These are phyloP conservation scores for Capricornis sumatraensis DNA, from an alignment of 2,113 vertebrate genomes.

Conservation along the genomic window DNA sequence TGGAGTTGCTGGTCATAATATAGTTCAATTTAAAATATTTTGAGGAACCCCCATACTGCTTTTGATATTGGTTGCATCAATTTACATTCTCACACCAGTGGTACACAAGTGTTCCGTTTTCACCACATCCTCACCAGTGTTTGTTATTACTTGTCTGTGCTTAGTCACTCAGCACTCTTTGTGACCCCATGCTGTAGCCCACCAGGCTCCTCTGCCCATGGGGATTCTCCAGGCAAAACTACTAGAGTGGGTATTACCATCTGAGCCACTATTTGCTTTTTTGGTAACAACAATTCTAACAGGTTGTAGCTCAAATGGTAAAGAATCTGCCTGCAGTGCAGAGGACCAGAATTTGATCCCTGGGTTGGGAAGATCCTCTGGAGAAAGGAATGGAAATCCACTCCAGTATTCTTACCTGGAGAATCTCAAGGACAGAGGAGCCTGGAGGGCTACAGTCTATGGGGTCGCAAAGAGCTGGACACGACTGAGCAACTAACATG, in stretches of 20 bases:
- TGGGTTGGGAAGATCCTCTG: not conserved
- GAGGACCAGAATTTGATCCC: not conserved
- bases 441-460: not conserved
- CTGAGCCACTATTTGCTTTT: not conserved
- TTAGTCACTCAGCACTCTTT: not conserved
- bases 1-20: not conserved
- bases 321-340: not conserved
- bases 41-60: not conserved
- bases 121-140: not conserved
- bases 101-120: not conserved
- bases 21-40: not conserved
- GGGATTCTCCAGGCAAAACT: not conserved
- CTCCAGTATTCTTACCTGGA: not conserved
- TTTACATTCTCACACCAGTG: not conserved
- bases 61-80: not conserved
- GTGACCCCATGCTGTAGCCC: not conserved
- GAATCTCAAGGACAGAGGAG: not conserved
- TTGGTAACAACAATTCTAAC: not conserved
- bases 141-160: not conserved
- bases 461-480: not conserved
- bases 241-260: not conserved
- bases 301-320: not conserved
- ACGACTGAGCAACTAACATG: not conserved
- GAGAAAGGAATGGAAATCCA: not conserved
- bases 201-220: not conserved